A percentile compares a stretch with the other conserved stretches of the same genome.
Evolutionary conservation across 1,140 invertebrate species (phyloP).

Genomic region (Wiebesia pumilae): DNA sequence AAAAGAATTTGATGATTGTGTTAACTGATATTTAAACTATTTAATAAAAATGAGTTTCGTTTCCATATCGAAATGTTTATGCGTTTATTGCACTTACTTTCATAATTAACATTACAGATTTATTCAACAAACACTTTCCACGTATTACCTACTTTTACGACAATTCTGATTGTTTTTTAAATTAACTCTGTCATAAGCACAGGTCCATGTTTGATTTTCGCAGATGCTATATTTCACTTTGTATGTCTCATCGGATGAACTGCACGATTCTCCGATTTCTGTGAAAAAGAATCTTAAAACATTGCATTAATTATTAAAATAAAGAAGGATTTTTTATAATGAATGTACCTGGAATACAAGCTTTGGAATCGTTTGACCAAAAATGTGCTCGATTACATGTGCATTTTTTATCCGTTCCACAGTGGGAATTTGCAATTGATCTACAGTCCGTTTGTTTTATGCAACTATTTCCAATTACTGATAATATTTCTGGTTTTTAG

Average conservation of each 20-base stretch:
- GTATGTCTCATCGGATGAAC: neutral
- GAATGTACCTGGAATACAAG: slow-evolving; percentile 15
- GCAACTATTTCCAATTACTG: slow-evolving; percentile 38
- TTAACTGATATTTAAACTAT: too few relatives aligned
- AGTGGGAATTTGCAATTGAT: slow-evolving; percentile 43
- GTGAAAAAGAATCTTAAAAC: neutral
- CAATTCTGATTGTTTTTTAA: slow-evolving; percentile 57
- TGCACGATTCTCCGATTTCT: slow-evolving; percentile 62
- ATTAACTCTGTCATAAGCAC: slow-evolving; percentile 48
- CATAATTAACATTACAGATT: too few relatives aligned
- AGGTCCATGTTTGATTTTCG: slow-evolving; percentile 56
- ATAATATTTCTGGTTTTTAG: neutral
- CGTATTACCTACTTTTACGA: slow-evolving; percentile 60
- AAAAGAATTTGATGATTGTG: too few relatives aligned
- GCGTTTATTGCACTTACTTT: too few relatives aligned
- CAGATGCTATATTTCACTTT: slow-evolving; percentile 56
- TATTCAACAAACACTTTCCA: too few relatives aligned
- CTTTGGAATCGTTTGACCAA: neutral
- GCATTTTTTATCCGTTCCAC: slow-evolving; percentile 53
- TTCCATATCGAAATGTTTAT: too few relatives aligned
- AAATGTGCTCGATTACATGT: slow-evolving; percentile 50
- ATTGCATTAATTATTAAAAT: neutral
- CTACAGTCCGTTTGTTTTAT: slow-evolving; percentile 50
- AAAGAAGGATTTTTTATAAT: neutral
- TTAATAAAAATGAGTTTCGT: too few relatives aligned